These are phyloP conservation scores for Thymallus thymallus DNA, from an alignment of 2,113 vertebrate species.

Conservation along the genomic window DNA sequence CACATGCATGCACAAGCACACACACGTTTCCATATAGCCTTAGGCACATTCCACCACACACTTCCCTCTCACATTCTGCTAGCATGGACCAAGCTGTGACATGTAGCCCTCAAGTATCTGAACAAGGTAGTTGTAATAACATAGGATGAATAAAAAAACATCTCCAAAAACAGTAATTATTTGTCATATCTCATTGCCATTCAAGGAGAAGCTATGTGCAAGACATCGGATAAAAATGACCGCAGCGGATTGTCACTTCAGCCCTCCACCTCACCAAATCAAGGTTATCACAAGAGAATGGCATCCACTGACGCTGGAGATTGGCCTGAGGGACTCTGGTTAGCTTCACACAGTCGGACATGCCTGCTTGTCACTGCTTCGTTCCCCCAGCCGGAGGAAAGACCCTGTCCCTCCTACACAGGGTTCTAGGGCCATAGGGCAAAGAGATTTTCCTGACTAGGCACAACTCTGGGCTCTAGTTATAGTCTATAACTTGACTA, in stretches of 20 bases:
- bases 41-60: conserved; percentile 70
- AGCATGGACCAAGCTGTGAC: conserved; percentile 60
- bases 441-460: no score
- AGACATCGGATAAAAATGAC: neutral
- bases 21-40: conserved; percentile 59
- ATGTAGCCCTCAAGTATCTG: conserved; percentile 35
- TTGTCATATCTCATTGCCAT: neutral
- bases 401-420: neutral
- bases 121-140: conserved; percentile 16
- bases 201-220: neutral
- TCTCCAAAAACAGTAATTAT: no score
- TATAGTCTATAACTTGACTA: neutral
- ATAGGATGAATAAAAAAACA: neutral
- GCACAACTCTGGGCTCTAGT: neutral
- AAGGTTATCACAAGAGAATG: conserved; percentile 3
- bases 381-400: neutral
- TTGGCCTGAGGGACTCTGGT: conserved; percentile 1
- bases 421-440: neutral
- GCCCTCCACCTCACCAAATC: neutral
- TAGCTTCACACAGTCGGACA: neutral
- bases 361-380: neutral
- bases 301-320: conserved; percentile 5
- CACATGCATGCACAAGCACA: conserved; percentile 13
- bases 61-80: conserved; percentile 56
- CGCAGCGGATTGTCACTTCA: neutral